Base-by-base conservation (phyloP, 1,140 invertebrate genomes). In the Hyles euphorbiae region DNA sequence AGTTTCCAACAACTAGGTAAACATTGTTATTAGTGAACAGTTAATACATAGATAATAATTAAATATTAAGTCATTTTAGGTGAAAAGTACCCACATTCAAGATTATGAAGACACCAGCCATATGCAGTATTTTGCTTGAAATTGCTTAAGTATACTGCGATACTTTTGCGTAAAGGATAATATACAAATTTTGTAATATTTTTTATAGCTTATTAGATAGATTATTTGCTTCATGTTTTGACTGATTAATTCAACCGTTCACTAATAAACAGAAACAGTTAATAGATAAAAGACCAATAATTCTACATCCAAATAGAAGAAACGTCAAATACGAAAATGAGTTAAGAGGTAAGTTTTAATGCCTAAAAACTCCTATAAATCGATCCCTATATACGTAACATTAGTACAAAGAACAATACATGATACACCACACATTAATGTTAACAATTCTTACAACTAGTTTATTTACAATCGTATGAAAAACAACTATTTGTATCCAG, bases 381-480 rank as follows among this genome's bases (percentile, higher is more conserved):
- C 65, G 60, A 44, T 44, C 63, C 67, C 63, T 68, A 74, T 53
- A 61, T 56, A 60, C 49, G 52, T 62, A 67, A 58, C 57, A 43
- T 63, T 55, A 71, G 58, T 74, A 76, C 70, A 67, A n/a, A 69
- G 59, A 67, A 58, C 60, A 74, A 74, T 52, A 52, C n/a, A 74
- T 52, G 32, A 74, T 74, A 78, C 75, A 76, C 72, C 58, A 67
- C 61, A 64, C 61, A 58, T 72, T 73, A 76, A 70, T 72, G 72
- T 74, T 76, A 80, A 84, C 78, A 81, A 78, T 77, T 63, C 75
- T 81, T 81, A 80, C 61, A 56, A 73, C 79, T 79, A 54, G 44
- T 51, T n/a, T 84, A 84, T 84, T 59, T 82, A 84, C 78, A 83
- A 55, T 34, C 50, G 53, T 60, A 53, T 44, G 46, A 56, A 45